Conservation (phyloP, 2,888 invertebrate species). For the Allacma fusca region DNA sequence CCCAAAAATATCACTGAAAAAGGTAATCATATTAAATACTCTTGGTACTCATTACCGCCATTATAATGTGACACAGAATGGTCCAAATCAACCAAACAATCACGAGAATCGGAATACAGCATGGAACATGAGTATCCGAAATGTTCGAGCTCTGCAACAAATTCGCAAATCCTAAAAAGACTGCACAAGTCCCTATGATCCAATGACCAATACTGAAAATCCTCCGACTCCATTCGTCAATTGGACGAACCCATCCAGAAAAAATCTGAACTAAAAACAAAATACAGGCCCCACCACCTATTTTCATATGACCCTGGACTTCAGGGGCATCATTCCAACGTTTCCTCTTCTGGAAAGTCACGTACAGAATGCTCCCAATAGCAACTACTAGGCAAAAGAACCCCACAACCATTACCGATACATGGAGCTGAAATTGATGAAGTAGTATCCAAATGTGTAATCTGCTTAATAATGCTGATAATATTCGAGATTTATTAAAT, state of each 20-base stretch:
- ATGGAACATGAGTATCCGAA: background rate
- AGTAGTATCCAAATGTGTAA: too few relatives aligned
- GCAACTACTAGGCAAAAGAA: background rate
- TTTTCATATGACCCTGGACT: slow-evolving; percentile 3
- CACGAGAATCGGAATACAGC: background rate
- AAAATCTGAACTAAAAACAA: background rate
- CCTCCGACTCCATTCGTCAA: slow-evolving; percentile 19
- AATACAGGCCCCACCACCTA: background rate
- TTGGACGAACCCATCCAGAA: slow-evolving; percentile 21
- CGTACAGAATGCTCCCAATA: slow-evolving; percentile 5
- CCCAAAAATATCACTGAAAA: too few relatives aligned
- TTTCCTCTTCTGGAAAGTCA: slow-evolving; percentile 15
- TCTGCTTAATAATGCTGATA: too few relatives aligned
- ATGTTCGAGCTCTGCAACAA: background rate
- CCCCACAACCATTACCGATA: background rate
- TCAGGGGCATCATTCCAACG: background rate
- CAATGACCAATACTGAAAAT: slow-evolving; percentile 16
- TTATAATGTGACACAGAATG: background rate
- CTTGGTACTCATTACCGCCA: slow-evolving; percentile 8
- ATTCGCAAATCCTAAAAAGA: background rate
- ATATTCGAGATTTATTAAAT: too few relatives aligned
- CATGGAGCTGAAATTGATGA: slow-evolving; percentile 19
- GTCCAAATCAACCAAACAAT: background rate
- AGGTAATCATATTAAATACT: too few relatives aligned
- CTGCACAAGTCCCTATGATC: background rate